phyloP scores from a whole-genome alignment of 2,797 vertebrate genomes.

The Cuculus canorus region DNA sequence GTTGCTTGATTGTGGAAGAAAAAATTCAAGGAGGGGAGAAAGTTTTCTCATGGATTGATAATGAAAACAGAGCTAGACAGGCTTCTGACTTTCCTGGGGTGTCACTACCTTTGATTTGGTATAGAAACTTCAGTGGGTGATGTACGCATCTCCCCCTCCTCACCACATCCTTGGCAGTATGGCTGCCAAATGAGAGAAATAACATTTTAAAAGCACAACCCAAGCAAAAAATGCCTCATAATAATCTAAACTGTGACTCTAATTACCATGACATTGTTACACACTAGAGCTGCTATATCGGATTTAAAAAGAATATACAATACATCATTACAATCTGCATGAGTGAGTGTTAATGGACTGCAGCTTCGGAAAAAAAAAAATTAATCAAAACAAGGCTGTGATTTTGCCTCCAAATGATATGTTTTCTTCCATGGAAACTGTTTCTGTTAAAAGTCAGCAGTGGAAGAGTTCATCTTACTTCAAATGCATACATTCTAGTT shows the following conservation, averaged over 20 bases:
- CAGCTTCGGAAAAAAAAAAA: constrained; percentile 24
- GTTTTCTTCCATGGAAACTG: neutral
- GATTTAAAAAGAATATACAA: constrained; percentile 9
- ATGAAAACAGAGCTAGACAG: neutral
- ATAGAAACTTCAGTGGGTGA: neutral
- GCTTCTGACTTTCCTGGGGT: neutral
- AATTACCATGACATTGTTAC: constrained; percentile 28
- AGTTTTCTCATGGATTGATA: neutral
- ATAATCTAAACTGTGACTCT: constrained; percentile 27
- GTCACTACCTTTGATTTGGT: neutral
- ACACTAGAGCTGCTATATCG: constrained; percentile 32
- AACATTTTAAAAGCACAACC: neutral
- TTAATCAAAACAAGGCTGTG: constrained; percentile 35
- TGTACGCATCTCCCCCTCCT: neutral
- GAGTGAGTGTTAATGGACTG: constrained; percentile 36
- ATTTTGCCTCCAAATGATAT: constrained; percentile 28
- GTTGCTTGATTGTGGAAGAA: neutral
- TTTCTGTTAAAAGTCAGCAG: constrained; percentile 9
- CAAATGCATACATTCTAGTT: neutral
- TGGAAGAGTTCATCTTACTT: neutral
- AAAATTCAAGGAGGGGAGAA: neutral
- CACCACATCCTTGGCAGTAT: neutral
- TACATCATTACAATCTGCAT: constrained; percentile 23
- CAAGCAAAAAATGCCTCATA: constrained; percentile 2
- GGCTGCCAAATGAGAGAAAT: constrained; percentile 20